Evolutionary conservation across 64 coral and sea anemone genomes (phyloP).

Genomic region (Trachythela sp.): DNA sequence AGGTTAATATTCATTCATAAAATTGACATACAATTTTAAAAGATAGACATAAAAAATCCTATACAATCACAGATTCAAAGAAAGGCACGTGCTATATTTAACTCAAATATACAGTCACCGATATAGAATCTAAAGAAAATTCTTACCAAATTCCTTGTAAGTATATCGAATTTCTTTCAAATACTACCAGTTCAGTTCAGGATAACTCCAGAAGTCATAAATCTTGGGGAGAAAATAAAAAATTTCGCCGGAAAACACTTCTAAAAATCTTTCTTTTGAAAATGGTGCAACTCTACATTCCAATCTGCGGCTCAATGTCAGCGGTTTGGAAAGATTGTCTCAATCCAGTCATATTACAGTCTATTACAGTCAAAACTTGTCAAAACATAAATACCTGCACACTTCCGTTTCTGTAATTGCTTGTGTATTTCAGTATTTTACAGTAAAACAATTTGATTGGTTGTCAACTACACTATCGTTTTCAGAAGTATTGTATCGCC

Average conservation of each 20-base stretch:
- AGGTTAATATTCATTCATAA: no score
- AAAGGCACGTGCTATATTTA: no score
- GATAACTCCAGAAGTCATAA: not conserved
- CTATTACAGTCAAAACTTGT: not conserved
- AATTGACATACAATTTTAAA: no score
- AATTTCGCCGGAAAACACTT: not conserved
- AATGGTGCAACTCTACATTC: slow-evolving; percentile 24
- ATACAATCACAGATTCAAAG: no score
- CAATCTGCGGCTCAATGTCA: not conserved
- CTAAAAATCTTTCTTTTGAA: not conserved
- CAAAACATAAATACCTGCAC: no score
- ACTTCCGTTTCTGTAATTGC: no score
- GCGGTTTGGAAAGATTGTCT: not conserved
- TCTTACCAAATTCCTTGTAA: not conserved
- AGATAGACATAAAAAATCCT: no score
- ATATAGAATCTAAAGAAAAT: not conserved
- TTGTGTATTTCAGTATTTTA: no score
- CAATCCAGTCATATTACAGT: not conserved
- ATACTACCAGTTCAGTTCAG: not conserved
- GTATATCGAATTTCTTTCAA: not conserved
- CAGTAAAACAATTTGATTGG: no score
- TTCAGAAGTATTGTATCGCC: no score
- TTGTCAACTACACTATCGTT: no score
- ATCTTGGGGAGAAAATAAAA: not conserved
- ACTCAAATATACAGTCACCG: not conserved